A percentile compares a stretch with the other conserved stretches of the same genome.
Evolutionary conservation across 2,888 invertebrate species (phyloP).

Genomic region (Drosophila sordidapex): DNA sequence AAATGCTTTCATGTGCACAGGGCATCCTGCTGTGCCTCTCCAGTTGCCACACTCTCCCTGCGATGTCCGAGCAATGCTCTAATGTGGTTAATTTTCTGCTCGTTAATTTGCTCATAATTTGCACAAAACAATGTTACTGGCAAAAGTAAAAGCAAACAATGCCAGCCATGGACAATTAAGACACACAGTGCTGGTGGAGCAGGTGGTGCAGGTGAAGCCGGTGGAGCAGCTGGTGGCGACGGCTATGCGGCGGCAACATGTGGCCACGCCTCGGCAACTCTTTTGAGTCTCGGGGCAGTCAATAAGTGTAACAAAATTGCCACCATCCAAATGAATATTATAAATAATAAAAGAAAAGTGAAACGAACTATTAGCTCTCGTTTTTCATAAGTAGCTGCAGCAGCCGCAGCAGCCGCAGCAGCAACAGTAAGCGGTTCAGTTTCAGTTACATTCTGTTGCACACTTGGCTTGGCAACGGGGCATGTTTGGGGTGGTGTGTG

Average conservation of each 20-base stretch:
- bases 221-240: slow-evolving; percentile 4
- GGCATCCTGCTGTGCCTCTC: slow-evolving; percentile 13
- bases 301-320: slow-evolving; percentile 62
- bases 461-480: slow-evolving; percentile 33
- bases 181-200: slow-evolving; percentile 11
- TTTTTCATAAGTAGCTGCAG: slow-evolving; percentile 66
- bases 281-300: slow-evolving; percentile 41
- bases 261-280: slow-evolving; percentile 63
- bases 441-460: slow-evolving; percentile 78
- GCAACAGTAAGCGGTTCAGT: neutral
- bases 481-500: neutral
- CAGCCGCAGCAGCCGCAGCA: slow-evolving; percentile 7
- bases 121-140: slow-evolving; percentile 67
- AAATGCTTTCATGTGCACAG: slow-evolving; percentile 1
- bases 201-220: neutral
- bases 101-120: slow-evolving; percentile 75
- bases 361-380: slow-evolving; percentile 80
- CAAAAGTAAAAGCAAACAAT: slow-evolving; percentile 75
- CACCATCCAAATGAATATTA: slow-evolving; percentile 55
- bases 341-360: slow-evolving; percentile 79
- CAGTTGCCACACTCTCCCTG: neutral
- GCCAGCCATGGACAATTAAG: slow-evolving; percentile 65
- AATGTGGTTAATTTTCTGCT: slow-evolving; percentile 79
- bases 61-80: slow-evolving; percentile 47
- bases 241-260: slow-evolving; percentile 26